A percentile compares a stretch with the other conserved stretches of the same genome.
These are phyloP conservation scores for Agapornis canus DNA, from an alignment of 2,797 vertebrate genomes.

Conservation along the genomic window DNA sequence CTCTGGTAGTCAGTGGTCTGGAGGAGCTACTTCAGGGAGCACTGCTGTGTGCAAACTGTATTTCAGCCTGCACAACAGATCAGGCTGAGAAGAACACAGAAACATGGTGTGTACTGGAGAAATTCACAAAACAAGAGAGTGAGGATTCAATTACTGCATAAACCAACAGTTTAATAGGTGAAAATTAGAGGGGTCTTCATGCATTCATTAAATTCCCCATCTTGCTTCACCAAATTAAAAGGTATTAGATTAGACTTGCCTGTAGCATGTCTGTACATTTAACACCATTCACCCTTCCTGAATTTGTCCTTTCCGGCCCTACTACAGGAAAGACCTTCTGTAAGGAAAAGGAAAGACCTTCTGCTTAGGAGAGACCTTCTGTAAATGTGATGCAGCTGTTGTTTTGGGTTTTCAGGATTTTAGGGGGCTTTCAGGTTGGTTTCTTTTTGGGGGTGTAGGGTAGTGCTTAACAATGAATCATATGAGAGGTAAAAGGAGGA, in stretches of 20 bases:
- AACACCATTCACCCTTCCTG: not conserved
- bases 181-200: not conserved
- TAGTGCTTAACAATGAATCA: not conserved
- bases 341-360: not conserved
- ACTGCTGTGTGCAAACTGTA: not conserved
- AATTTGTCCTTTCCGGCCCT: not conserved
- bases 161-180: not conserved
- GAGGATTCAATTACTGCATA: not conserved
- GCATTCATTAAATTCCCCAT: not conserved
- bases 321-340: not conserved
- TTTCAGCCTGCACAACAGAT: not conserved
- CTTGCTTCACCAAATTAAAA: not conserved
- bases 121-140: not conserved
- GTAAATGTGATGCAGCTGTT: not conserved
- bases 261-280: not conserved
- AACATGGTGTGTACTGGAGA: not conserved
- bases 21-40: not conserved
- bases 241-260: not conserved
- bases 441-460: rapidly evolving
- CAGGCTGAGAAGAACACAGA: not conserved
- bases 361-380: not conserved
- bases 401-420: not conserved
- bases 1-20: not conserved
- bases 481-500: not conserved
- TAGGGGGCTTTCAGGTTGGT: not conserved